Base-by-base conservation (phyloP, 1,140 invertebrate species). In the Trichonephila clavipes region DNA sequence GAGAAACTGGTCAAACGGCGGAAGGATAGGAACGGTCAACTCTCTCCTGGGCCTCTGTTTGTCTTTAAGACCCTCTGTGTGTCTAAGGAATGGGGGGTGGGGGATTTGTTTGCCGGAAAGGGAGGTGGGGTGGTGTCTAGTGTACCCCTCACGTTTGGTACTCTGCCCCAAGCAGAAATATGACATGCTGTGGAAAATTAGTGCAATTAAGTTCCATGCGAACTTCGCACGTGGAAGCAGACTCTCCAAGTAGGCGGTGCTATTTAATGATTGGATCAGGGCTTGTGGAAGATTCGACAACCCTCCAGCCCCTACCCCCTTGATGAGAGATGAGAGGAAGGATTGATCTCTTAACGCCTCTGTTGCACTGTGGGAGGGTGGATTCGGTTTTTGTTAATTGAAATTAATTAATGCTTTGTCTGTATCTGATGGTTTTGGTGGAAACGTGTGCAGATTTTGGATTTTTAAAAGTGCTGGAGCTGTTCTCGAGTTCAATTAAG, bases 181-280 rank as follows among this genome's bases (percentile, higher is more conserved):
- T 69, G 64, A 66, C 62, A 69, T 40, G 87, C 87, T 40, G 18
- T 19, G 34, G 61, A 88, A 88, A 88, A 88, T 88, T 88, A 88
- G 87, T 72, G 87, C 87, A 88, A 88, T 88, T 88, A 88, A 72
- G 61, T 69, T 88, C 61, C 34, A 40, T 40, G 87, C 28, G 85
- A 62, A 87, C 18, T 28, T 19, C 24, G 64, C 87, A 88, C 87
- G 87, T 88, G 87, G 87, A 44, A 8, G 21, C 24, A 58, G 34
- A 44, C 87, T 58, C 87, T 64, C 24, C 64, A 69, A 34, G 85
- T 85, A 85, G 82, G 82, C 82, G 44, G 44, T 51, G 28, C 58
- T 62, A 18, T 87, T 34, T 87, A 87, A 87, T 87, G 85, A 87
- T 83, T 83, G 82, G 82, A 83, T 83, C 82, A 59, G 72, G 34